A percentile compares a stretch with the other conserved stretches of the same genome.
Conservation (phyloP, 64 coral and sea anemone species). For the Exaiptasia diaphana region DNA sequence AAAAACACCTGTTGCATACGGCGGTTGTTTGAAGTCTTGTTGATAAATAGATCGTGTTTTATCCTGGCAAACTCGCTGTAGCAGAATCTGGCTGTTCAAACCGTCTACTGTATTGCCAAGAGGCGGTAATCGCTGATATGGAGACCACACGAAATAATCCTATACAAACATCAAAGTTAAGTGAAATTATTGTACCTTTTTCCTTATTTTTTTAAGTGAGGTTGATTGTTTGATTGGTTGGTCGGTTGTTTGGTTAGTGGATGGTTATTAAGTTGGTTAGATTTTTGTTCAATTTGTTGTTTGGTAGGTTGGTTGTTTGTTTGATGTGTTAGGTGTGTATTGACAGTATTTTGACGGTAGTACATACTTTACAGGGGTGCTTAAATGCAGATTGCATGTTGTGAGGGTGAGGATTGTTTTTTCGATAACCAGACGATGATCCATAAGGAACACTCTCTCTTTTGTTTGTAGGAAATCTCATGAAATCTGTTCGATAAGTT, state of each 20-base stretch:
- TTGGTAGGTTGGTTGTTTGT: too few species aligned
- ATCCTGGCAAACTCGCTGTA: constrained; percentile 71
- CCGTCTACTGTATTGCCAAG: neutral
- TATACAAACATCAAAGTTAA: neutral
- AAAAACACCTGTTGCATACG: constrained; percentile 7
- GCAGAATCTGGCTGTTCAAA: constrained; percentile 45
- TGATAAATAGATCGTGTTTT: constrained; percentile 77
- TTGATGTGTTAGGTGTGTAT: too few species aligned
- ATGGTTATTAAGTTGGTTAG: too few species aligned
- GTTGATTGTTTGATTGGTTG: too few species aligned
- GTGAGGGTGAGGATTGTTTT: constrained; percentile 83
- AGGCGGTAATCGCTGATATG: constrained; percentile 68
- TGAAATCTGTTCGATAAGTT: constrained; percentile 69
- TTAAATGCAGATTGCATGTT: constrained; percentile 72
- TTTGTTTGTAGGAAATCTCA: neutral
- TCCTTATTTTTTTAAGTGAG: too few species aligned
- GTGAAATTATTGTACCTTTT: too few species aligned
- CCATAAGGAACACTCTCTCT: constrained; percentile 48
- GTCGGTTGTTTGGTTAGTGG: too few species aligned
- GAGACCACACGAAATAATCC: constrained; percentile 82
- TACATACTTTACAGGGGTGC: constrained; percentile 64
- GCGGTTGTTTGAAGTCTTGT: constrained; percentile 30
- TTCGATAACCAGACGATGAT: constrained; percentile 63
- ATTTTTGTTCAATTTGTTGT: too few species aligned
- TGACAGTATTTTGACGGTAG: neutral